phyloP scores from a whole-genome alignment of 1,140 invertebrate genomes.

The Solen grandis region DNA sequence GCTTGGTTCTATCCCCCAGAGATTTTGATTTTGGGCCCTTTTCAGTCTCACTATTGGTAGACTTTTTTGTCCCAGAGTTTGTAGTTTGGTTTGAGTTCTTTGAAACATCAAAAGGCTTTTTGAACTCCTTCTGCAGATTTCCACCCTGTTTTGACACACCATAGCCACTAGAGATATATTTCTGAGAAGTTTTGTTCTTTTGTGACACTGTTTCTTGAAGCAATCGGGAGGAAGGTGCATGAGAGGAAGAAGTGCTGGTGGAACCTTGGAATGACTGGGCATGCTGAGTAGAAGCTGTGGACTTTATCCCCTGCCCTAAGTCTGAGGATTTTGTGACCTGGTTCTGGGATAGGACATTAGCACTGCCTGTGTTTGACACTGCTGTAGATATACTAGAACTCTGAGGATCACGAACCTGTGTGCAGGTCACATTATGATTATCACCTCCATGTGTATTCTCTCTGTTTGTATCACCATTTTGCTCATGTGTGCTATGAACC shows the following conservation, averaged over 20 bases:
- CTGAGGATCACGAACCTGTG: background rate
- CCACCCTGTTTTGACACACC: background rate
- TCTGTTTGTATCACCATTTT: background rate
- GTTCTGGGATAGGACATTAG: too few species aligned
- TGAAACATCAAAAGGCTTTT: slow-evolving; percentile 40
- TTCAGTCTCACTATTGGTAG: background rate
- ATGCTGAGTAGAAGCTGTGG: too few species aligned
- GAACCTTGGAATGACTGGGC: slow-evolving; percentile 6
- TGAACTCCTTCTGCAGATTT: slow-evolving; percentile 18
- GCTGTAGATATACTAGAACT: background rate
- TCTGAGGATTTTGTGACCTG: too few species aligned
- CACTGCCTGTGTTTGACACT: background rate
- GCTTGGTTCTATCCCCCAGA: slow-evolving; percentile 38
- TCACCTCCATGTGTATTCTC: background rate
- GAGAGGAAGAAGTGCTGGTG: background rate
- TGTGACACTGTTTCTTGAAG: slow-evolving; percentile 47
- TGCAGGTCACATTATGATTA: background rate
- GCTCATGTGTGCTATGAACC: background rate
- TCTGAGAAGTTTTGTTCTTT: slow-evolving; percentile 47
- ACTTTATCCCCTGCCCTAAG: too few species aligned
- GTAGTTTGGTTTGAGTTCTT: background rate
- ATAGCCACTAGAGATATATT: slow-evolving; percentile 38
- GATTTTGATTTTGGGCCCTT: slow-evolving; percentile 24
- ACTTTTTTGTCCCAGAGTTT: slow-evolving; percentile 21
- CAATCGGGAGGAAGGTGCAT: slow-evolving; percentile 12